Base-by-base conservation (phyloP, 2,888 invertebrate genomes). In the Atherix ibis region DNA sequence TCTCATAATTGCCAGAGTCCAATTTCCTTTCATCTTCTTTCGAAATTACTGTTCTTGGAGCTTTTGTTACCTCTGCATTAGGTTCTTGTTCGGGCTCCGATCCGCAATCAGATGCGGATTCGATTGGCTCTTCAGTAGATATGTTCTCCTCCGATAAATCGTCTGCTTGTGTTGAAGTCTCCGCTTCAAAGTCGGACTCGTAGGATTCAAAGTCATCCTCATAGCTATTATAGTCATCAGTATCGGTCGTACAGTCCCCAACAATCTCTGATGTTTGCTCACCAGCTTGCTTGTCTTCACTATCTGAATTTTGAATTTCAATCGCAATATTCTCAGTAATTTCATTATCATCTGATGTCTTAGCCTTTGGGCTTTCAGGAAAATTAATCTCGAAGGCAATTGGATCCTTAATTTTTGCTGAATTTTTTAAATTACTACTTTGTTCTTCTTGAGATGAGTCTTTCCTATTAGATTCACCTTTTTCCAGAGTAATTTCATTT, bases 1-100 rank as follows among this genome's bases (percentile, higher is more conserved):
- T 49, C 27, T 72, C 72, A 46, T 67, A 72, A 46, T 65, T 67
- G 1, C 71, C 72, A 0, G 72, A 72, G 48, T 72, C 72, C 32
- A 71, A 45, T 52, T 70, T 68, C 25, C 60, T 56, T 38, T 71
- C 70, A 31, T 63, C 58, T 35, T 68, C 68, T 12, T 48, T 57
- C 15, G 51, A 56, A 32, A 58, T 56, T 3, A 56, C 55, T 1
- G 56, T 57, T 4, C 53, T 46, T 2, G 56, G 53, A 32, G 51
- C 51, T 39, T 56, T 53, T 0, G 56, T 56, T 18, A 51, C 44
- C 32, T 57, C 54, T n/a, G n/a, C n/a, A n/a, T n/a, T n/a, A 8
- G 54, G 52, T 19, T 52, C 52, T 35, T 45, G 42, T n/a, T 36
- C 38, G 12, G 26, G 18, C 13, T 30, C 29, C 3, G 27, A 18